Evolutionary conservation across 2,113 vertebrate species (phyloP), one percentile per base, ranked within the genome.

Genomic region (Vanacampus margaritifer): DNA sequence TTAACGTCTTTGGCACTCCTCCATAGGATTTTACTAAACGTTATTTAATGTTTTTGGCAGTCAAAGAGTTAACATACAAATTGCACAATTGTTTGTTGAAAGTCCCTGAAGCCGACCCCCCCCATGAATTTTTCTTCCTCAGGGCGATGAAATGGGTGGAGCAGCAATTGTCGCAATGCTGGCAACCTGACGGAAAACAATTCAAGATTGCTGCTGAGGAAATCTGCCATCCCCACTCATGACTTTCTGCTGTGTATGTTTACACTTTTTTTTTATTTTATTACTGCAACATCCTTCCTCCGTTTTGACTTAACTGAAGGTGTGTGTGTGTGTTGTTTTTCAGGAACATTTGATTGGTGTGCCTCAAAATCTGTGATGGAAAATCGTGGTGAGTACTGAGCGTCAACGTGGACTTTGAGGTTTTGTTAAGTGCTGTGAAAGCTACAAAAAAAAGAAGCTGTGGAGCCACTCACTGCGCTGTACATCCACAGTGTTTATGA

Each of bases 301-400:
- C 16, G 6, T 46, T 16, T 17, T 35, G 54, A 32, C 59, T 39
- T 69, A 59, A 63, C 46, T 59, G 5, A 26, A 28, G 32, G 53
- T 43, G 36, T 69, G 36, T 67, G 36, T 67, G 32, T 65, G 57
- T 75, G 24, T 68, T 80, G 60, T 82, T 79, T 86, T 88, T 74
- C 84, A 93, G 92, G 87, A 90, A 72, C 76, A 77, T 69, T 83
- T 81, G 85, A 85, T 76, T 72, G 85, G 63, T 85, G 78, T 66
- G 81, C 87, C 81, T 88, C 87, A 84, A 82, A 84, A 85, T 87
- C 87, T 90, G 91, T 93, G 84, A 93, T 93, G 92, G 92, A 93
- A 90, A 91, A 90, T 90, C 89, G 78, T 79, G 92, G 92, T 92
- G 84, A 91, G 92, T 90, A 79, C 64, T 92, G 84, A 91, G 92